These are phyloP conservation scores for Eutolmus rufibarbis DNA, from an alignment of 2,888 invertebrate species.

Conservation along the genomic window DNA sequence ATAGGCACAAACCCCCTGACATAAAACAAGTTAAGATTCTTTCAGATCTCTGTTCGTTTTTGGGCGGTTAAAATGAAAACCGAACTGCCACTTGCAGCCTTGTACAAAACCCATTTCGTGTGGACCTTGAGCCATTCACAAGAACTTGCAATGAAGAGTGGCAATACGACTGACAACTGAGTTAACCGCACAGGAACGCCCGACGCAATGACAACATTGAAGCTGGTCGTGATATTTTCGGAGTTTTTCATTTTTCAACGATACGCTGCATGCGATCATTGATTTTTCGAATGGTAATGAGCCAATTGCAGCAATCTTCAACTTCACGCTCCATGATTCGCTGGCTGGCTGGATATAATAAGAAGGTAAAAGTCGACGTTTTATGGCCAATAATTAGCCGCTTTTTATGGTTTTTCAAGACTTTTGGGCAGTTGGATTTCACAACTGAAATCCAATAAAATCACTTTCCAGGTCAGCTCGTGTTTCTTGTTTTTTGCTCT, in stretches of 20 bases:
- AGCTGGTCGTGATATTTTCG: background rate
- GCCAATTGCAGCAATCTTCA: background rate
- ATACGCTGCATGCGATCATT: background rate
- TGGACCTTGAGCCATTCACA: background rate
- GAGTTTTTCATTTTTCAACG: background rate
- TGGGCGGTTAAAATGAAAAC: background rate
- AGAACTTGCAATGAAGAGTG: background rate
- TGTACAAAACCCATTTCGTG: background rate
- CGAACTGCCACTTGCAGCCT: background rate
- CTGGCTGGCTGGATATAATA: background rate
- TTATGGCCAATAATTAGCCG: background rate
- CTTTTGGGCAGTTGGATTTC: background rate
- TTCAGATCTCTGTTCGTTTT: background rate
- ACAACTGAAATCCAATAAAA: background rate
- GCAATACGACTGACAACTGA: background rate
- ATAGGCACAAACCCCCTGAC: background rate
- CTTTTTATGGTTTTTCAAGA: background rate
- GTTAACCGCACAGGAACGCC: background rate
- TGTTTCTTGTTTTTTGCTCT: background rate
- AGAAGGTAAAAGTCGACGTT: background rate
- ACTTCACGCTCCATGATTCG: background rate
- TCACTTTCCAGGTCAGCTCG: background rate
- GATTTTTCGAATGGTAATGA: background rate
- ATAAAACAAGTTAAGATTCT: background rate
- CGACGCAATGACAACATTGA: background rate